Conservation (phyloP, 1,140 invertebrate species). For the Drosophila tani region DNA sequence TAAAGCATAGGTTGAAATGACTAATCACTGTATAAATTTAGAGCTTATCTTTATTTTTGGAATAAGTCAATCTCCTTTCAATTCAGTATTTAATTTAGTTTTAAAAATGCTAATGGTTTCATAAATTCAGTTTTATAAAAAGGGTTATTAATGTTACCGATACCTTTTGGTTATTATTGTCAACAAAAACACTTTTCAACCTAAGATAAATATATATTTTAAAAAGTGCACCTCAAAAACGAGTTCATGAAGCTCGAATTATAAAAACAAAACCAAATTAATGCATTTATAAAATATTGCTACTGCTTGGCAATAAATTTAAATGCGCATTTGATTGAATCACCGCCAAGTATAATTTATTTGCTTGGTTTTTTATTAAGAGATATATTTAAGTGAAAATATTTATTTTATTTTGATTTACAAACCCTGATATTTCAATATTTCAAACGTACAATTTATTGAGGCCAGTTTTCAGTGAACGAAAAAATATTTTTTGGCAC, state of each 20-base stretch:
- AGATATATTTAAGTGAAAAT: not conserved
- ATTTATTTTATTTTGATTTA: slow-evolving; percentile 34
- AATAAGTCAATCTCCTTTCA: not conserved
- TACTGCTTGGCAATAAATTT: slow-evolving; percentile 22
- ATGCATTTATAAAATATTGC: slow-evolving; percentile 24
- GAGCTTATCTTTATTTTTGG: not conserved
- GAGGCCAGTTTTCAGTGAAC: slow-evolving; percentile 2
- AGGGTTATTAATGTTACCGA: not conserved
- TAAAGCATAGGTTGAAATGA: too few relatives aligned
- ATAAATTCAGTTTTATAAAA: too few relatives aligned
- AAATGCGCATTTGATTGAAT: slow-evolving; percentile 5
- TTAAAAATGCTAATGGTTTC: not conserved
- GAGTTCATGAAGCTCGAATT: not conserved
- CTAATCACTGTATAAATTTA: too few relatives aligned
- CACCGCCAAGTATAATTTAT: slow-evolving; percentile 2
- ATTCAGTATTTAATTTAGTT: not conserved
- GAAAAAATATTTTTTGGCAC: slow-evolving; percentile 40
- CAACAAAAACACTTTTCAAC: not conserved
- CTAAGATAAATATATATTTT: not conserved
- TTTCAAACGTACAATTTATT: slow-evolving; percentile 25
- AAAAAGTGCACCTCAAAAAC: not conserved
- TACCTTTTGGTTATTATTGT: not conserved
- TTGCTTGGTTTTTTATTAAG: slow-evolving; percentile 2
- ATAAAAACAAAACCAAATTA: slow-evolving; percentile 3
- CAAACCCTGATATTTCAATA: slow-evolving; percentile 20